A percentile compares a stretch with the other conserved stretches of the same genome.
Conservation (phyloP, 2,113 vertebrate species). For the Charina bottae region DNA sequence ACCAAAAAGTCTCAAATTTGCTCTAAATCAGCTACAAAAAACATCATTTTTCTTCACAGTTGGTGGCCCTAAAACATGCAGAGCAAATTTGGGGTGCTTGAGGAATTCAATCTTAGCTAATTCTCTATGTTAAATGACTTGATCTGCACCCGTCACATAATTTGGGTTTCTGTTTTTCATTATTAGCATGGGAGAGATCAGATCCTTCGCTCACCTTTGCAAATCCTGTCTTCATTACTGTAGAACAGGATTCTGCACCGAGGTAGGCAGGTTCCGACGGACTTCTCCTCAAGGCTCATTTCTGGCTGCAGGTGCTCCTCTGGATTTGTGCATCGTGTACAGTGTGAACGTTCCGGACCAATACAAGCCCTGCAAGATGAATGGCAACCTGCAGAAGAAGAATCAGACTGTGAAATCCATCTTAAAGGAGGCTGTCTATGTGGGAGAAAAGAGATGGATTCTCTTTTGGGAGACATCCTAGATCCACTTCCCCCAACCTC, state of each 20-base stretch:
- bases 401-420: slow-evolving; percentile 2
- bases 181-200: not conserved
- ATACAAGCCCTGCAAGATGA: slow-evolving; percentile 83
- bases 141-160: not conserved
- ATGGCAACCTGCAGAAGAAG: slow-evolving; percentile 80
- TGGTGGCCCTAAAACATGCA: not conserved
- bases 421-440: fast-evolving
- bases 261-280: slow-evolving; percentile 76
- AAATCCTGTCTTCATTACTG: slow-evolving; percentile 73
- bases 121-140: not conserved
- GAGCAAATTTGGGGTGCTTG: not conserved
- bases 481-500: not conserved
- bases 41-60: not conserved
- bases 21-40: not conserved
- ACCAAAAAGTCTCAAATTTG: not conserved
- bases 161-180: not conserved
- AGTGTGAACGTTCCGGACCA: slow-evolving; percentile 78
- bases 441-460: too few relatives aligned
- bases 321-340: slow-evolving; percentile 76
- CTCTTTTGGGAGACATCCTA: not conserved
- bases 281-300: slow-evolving; percentile 7
- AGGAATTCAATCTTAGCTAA: not conserved
- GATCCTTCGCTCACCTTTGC: slow-evolving; percentile 78
- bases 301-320: slow-evolving; percentile 76
- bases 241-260: slow-evolving; percentile 77